Conservation (phyloP, 2,113 vertebrate species). For the Micronisus gabar region DNA sequence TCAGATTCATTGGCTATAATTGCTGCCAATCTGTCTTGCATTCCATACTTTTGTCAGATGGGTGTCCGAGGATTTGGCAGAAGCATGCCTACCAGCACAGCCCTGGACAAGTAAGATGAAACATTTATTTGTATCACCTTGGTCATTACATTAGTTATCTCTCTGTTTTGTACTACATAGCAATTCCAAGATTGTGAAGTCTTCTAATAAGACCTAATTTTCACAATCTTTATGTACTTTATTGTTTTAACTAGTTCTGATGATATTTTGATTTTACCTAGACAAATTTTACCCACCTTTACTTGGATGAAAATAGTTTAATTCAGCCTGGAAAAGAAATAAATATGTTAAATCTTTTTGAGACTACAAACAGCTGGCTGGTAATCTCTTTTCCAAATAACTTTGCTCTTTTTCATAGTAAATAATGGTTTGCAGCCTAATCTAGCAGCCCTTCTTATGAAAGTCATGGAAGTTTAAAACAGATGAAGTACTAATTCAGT, state of each 20-base stretch:
- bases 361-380: neutral
- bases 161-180: neutral
- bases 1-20: constrained; percentile 95
- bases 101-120: constrained; percentile 88
- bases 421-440: neutral
- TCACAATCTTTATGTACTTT: neutral
- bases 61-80: constrained; percentile 91
- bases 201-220: neutral
- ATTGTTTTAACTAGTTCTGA: neutral
- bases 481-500: neutral
- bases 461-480: neutral
- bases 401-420: neutral
- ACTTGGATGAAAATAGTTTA: neutral
- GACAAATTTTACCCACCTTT: neutral
- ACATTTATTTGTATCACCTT: neutral
- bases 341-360: neutral
- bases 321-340: neutral
- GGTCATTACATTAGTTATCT: neutral
- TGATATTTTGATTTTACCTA: neutral
- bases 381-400: neutral
- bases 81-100: constrained; percentile 94
- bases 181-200: neutral
- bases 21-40: constrained; percentile 90
- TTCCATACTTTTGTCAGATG: constrained; percentile 93
- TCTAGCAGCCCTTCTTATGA: neutral